Evolutionary conservation across 2,797 vertebrate genomes (phyloP).

Genomic region (Mormyrops attenuatus): DNA sequence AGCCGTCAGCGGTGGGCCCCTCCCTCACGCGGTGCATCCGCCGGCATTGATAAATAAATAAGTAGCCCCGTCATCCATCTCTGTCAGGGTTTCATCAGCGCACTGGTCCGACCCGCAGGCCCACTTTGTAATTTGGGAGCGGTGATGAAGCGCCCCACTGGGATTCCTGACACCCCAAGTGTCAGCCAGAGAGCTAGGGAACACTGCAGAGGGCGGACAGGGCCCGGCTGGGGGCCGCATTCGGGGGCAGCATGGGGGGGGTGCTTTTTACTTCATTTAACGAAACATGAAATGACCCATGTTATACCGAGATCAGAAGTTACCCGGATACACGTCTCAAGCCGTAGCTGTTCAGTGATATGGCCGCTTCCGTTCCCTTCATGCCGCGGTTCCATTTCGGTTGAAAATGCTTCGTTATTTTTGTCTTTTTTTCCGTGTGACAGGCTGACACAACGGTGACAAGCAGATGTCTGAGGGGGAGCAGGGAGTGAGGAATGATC

Average conservation of each 20-base stretch:
- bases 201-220: background rate
- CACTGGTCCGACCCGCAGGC: background rate
- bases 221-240: background rate
- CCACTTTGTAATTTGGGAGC: conserved; percentile 15
- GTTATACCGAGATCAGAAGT: background rate
- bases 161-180: background rate
- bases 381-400: background rate
- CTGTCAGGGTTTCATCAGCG: conserved; percentile 17
- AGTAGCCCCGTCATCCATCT: conserved; percentile 4
- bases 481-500: conserved; percentile 9
- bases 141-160: conserved; percentile 7
- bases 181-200: background rate
- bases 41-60: conserved; percentile 19
- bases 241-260: background rate
- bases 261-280: background rate
- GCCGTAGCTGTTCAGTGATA: background rate
- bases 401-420: background rate
- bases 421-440: background rate
- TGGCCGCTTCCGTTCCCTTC: background rate
- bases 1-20: background rate
- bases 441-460: background rate
- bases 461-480: conserved; percentile 15
- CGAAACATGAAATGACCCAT: background rate
- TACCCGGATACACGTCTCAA: background rate
- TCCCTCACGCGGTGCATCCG: background rate